Evolutionary conservation across 2,113 vertebrate genomes (phyloP).

Genomic region (Addax nasomaculatus): DNA sequence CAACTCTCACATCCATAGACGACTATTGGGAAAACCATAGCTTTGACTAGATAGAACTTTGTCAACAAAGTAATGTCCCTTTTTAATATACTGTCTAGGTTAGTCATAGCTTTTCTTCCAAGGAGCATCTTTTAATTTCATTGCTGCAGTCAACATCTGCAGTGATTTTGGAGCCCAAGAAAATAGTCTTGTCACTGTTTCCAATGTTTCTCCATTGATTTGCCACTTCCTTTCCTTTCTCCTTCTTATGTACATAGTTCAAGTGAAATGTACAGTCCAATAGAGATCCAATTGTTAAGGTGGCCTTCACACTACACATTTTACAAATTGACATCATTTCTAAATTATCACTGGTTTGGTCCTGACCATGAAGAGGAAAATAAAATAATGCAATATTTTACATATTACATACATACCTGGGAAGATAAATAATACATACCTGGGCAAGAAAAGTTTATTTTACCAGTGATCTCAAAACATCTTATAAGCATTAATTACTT

Average conservation of each 20-base stretch:
- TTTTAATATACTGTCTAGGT: not conserved
- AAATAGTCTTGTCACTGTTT: not conserved
- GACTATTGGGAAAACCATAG: not conserved
- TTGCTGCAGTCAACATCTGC: not conserved
- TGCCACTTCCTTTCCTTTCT: not conserved
- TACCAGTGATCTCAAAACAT: conserved; percentile 66
- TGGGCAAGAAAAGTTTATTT: conserved; percentile 52
- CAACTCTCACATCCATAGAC: not conserved
- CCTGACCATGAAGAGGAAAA: conserved; percentile 56
- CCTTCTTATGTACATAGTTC: not conserved
- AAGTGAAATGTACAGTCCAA: not conserved
- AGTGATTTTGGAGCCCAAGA: not conserved
- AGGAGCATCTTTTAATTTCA: not conserved
- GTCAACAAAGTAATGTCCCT: not conserved
- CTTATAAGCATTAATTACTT: conserved; percentile 64
- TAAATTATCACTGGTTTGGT: conserved; percentile 26
- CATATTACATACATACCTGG: not conserved
- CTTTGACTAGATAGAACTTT: not conserved
- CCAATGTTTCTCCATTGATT: not conserved
- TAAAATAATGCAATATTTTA: conserved; percentile 6
- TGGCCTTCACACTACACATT: not conserved
- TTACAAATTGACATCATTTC: conserved; percentile 42
- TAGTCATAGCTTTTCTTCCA: not conserved
- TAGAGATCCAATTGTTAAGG: not conserved
- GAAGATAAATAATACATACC: conserved; percentile 41